Base-by-base conservation (phyloP, 2,888 invertebrate genomes). In the Empis stercorea region DNA sequence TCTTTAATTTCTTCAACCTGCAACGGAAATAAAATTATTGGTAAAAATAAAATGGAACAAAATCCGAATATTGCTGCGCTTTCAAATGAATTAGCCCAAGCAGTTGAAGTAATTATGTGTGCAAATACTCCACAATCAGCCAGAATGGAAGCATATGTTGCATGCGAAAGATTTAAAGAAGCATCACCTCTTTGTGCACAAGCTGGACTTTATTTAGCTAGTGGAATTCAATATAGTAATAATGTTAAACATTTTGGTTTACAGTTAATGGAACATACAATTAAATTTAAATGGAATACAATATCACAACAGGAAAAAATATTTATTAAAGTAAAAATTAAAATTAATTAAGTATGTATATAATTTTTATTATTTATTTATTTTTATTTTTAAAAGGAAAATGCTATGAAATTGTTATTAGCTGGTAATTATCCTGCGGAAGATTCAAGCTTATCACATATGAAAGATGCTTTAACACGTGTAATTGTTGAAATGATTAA, bases 401-500 rank as follows among this genome's bases (percentile, higher is more conserved):
- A 86, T 70, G 82, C 87, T n/a, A 88, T 88, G 84, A 87, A 87
- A 62, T 72, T 88, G 34, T 68, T 89, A 9, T 73, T 76, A 49
- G 78, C 82, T 63, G 85, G 89, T 49, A 87, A 87, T 11, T 81
- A 80, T 11, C 79, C 80, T 58, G 76, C 87, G 17, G 76, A 84
- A 42, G 78, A 79, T 52, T 80, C 80, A 55, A 71, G 73, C 43
- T 54, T 70, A 15, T 78, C 79, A 11, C 87, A 87, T 59, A 76
- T 89, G 56, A 88, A 89, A 65, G 87, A 89, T 65, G 89, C 86
- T 2, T 66, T 88, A 4, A 86, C 92, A 13, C 76, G 93, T 43
- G 85, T 94, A n/a, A 81, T 95, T 46, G 95, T 96, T 0, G 95
- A 96, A 71, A 92, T 96, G 83, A 86, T 92, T 46, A 95, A 95